Evolutionary conservation across 1,140 invertebrate genomes (phyloP), one percentile per base, ranked within the genome.

Genomic region (Nebria ingens): DNA sequence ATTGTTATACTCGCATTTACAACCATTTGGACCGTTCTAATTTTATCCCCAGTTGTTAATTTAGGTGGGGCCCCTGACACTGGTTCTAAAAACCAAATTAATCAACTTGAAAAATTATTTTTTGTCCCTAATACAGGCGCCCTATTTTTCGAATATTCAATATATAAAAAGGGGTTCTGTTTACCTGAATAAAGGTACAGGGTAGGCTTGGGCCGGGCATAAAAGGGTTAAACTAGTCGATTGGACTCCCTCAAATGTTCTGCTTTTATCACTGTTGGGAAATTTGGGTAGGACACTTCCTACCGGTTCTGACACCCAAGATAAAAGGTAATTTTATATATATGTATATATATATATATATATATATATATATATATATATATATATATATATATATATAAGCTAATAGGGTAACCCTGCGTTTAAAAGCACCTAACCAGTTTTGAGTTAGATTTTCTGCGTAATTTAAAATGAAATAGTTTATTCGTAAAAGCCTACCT

Each of bases 181-280:
- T 72, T 75, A 82, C 79, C 80, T 79, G 74, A 78, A 76, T 38
- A 71, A 61, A 52, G 80, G 79, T 66, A 80, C 75, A 56, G 83
- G 83, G 71, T 75, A 85, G 12, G 79, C 79, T 72, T 84, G 80
- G 22, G 79, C 79, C 20, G 79, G 81, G 70, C 81, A 83, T 49
- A 79, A 71, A 40, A 83, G 67, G 56, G 81, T 79, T 25, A 77
- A 70, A 23, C 65, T 71, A 51, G 70, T 63, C 13, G 62, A 65
- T 34, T 65, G 22, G 21, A 54, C 49, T 12, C 60, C 61, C 15
- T 57, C 62, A 57, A 68, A 69, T 50, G 64, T 62, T 53, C 66
- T 61, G 29, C 62, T 64, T 50, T 62, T 66, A 57, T 70, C 70
- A n/a, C 63, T 61, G 56, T 68, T 64, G 55, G 76, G 73, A 66